Conservation (phyloP, 2,888 invertebrate species). For the Steinernema hermaphroditum region DNA sequence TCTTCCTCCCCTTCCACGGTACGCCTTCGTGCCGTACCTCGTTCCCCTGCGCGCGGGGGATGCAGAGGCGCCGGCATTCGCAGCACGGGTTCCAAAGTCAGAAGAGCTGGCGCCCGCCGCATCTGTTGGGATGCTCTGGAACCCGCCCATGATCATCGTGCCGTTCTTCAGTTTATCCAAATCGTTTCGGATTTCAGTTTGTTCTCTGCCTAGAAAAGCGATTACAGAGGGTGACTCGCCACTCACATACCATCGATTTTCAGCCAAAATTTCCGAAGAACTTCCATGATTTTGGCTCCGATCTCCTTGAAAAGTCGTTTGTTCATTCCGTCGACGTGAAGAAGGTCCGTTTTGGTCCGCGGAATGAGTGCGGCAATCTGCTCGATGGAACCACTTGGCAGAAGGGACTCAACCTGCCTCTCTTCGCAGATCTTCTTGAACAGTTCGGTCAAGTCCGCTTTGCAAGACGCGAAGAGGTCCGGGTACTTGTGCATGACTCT, state of each 20-base stretch:
- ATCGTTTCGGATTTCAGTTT: slow-evolving; percentile 49
- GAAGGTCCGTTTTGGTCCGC: slow-evolving; percentile 63
- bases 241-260: slow-evolving; percentile 49
- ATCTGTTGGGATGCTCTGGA: neutral
- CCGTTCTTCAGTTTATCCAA: slow-evolving; percentile 46
- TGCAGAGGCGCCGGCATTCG: neutral
- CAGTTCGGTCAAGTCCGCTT: slow-evolving; percentile 44
- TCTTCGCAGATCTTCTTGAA: slow-evolving; percentile 46
- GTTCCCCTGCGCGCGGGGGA: neutral
- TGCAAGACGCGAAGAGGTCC: slow-evolving; percentile 53
- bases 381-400: slow-evolving; percentile 45
- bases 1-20: neutral
- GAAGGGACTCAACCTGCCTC: slow-evolving; percentile 41
- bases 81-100: slow-evolving; percentile 9
- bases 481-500: slow-evolving; percentile 46
- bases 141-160: neutral
- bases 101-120: neutral
- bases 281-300: slow-evolving; percentile 54
- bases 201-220: slow-evolving; percentile 45
- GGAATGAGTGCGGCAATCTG: slow-evolving; percentile 63
- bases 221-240: neutral
- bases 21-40: too few species aligned
- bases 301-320: slow-evolving; percentile 48
- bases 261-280: slow-evolving; percentile 53
- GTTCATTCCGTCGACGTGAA: slow-evolving; percentile 61